These are phyloP conservation scores for Steinernema hermaphroditum DNA, from an alignment of 2,888 invertebrate species.

Conservation along the genomic window DNA sequence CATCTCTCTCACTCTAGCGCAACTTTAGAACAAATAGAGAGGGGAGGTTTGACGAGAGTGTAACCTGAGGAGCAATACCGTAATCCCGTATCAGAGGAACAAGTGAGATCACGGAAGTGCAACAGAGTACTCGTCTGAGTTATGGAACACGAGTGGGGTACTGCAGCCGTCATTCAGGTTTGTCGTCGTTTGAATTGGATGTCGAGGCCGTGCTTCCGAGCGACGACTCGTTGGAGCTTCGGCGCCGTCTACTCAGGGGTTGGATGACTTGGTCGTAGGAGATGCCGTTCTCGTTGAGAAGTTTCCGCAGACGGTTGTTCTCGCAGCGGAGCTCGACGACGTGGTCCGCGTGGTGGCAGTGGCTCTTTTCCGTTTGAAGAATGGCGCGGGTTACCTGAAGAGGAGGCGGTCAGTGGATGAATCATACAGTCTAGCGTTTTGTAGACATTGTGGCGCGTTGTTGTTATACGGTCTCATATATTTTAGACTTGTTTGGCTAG, in stretches of 20 bases:
- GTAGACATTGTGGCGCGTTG: too few species aligned
- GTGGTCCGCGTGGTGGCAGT: slow-evolving; percentile 36
- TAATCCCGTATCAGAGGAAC: slow-evolving; percentile 18
- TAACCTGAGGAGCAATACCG: slow-evolving; percentile 24
- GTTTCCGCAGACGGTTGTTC: slow-evolving; percentile 42
- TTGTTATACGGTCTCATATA: too few species aligned
- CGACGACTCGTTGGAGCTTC: too few species aligned
- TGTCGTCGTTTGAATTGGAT: not conserved
- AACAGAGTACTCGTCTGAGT: slow-evolving; percentile 4
- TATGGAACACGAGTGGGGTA: not conserved
- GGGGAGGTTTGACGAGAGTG: not conserved
- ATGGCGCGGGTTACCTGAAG: slow-evolving; percentile 49
- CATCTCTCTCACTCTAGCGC: not conserved
- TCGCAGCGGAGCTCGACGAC: slow-evolving; percentile 31
- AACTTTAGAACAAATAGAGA: not conserved
- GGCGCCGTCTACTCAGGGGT: too few species aligned
- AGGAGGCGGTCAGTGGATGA: too few species aligned
- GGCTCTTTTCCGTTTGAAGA: slow-evolving; percentile 42
- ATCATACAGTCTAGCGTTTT: too few species aligned
- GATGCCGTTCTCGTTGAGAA: slow-evolving; percentile 47
- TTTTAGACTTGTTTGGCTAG: too few species aligned
- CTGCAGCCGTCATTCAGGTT: slow-evolving; percentile 5
- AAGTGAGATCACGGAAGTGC: slow-evolving; percentile 28
- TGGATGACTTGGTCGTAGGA: slow-evolving; percentile 36
- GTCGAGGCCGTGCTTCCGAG: too few species aligned